Evolutionary conservation across 2,113 vertebrate species (phyloP), one percentile per base, ranked within the genome.

Genomic region (Eurypyga helias): DNA sequence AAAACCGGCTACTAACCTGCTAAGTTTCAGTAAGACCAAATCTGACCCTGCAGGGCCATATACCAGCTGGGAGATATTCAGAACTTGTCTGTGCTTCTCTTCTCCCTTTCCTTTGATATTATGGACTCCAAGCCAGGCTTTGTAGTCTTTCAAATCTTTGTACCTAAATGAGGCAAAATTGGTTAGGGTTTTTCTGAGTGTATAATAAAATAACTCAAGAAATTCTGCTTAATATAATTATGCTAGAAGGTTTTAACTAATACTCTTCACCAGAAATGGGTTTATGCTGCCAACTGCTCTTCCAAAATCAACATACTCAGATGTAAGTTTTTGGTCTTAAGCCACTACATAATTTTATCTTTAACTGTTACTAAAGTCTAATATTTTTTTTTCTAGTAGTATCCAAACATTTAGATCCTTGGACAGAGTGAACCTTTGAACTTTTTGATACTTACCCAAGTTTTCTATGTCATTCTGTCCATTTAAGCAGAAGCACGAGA

Each of bases 1-100:
- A 25, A 26, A 17, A 80, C n/a, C 31, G 83, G 46, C 34, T 86
- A 97, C 99, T 97, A 70, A 99, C 99, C 98, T 98, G 73, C 98
- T 98, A 38, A 99, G 98, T 91, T 99, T 99, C 91, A 99, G 91
- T 64, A 99, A 97, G 52, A 99, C 99, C 93, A 99, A 97, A 92
- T 99, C 99, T 65, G 99, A 99, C 52, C 99, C 99, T 88, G 99
- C 83, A 0, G 99, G 99, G 6, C 99, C 99, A 61, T 99, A 99
- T 17, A 99, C 98, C 86, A 99, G 94, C 94, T 99, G 99, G 45
- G 99, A 99, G 58, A 99, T 98, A 87, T 98, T 99, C 62, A 98
- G 98, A 96, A 99, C 98, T 98, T 99, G 99, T 91, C 97, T 99
- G 13, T 94, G 98, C 72, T 95, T 98, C 87, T 99, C 98, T 45